Evolutionary conservation across 2,113 vertebrate genomes (phyloP).

Genomic region (Sinocyclocheilus anshuiensis): DNA sequence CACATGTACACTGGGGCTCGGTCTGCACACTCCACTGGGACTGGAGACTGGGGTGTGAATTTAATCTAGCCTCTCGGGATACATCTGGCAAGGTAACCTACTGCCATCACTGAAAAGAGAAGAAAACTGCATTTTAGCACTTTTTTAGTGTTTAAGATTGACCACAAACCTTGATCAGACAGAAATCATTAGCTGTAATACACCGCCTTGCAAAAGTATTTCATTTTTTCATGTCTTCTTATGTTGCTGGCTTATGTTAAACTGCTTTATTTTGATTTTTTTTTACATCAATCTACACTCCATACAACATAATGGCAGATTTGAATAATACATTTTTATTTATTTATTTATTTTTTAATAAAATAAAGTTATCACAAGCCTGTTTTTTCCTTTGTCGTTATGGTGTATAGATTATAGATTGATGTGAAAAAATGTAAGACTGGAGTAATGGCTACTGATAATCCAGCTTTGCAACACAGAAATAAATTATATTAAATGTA

Average conservation of each 20-base stretch:
- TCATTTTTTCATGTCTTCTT: too few species aligned
- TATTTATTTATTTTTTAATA: too few species aligned
- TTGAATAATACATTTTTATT: too few species aligned
- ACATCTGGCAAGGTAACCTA: conserved; percentile 24
- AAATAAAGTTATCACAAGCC: too few species aligned
- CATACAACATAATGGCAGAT: too few species aligned
- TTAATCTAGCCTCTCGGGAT: conserved; percentile 15
- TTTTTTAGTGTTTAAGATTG: neutral
- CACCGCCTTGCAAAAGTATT: too few species aligned
- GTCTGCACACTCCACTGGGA: conserved; percentile 16
- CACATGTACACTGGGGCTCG: neutral
- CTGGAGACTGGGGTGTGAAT: conserved; percentile 5
- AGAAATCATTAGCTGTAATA: neutral
- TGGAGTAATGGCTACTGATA: neutral
- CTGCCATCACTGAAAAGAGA: neutral
- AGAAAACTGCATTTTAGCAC: neutral
- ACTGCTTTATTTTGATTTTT: too few species aligned
- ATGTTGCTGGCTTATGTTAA: too few species aligned
- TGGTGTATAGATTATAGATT: too few species aligned
- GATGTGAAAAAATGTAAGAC: neutral
- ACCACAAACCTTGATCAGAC: neutral
- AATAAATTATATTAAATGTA: neutral
- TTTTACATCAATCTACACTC: too few species aligned
- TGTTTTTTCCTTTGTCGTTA: too few species aligned
- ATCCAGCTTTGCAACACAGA: neutral